Conservation (phyloP, 2,888 invertebrate genomes). For the Spodoptera picta region DNA sequence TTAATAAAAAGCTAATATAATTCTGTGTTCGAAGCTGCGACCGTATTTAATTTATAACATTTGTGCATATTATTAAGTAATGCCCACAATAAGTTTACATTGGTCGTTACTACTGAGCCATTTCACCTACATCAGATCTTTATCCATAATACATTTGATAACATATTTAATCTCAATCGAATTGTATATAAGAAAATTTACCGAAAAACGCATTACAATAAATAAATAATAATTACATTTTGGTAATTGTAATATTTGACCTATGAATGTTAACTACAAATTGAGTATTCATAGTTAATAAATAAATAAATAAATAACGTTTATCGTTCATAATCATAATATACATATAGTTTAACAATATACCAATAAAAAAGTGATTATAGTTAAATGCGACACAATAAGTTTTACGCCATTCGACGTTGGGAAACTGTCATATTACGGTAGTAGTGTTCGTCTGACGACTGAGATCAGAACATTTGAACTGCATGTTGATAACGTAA, state of each 20-base stretch:
- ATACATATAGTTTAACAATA: conserved; percentile 26
- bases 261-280: conserved; percentile 45
- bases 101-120: conserved; percentile 53
- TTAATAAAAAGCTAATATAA: no score
- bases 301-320: conserved; percentile 36
- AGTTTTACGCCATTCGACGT: no score
- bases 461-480: conserved; percentile 56
- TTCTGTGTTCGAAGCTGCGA: conserved; percentile 24
- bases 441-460: conserved; percentile 14
- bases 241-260: conserved; percentile 41
- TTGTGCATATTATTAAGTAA: conserved; percentile 59
- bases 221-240: conserved; percentile 22
- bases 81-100: conserved; percentile 60
- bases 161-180: conserved; percentile 52
- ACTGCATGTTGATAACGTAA: conserved; percentile 37
- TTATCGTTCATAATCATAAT: conserved; percentile 30
- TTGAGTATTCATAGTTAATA: conserved; percentile 48
- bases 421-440: no score
- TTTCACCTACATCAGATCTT: conserved; percentile 45
- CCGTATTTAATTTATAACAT: conserved; percentile 28
- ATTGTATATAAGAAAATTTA: conserved; percentile 13
- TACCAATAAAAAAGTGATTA: conserved; percentile 1
- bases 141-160: conserved; percentile 38
- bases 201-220: conserved; percentile 4
- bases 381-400: conserved; percentile 14